A percentile compares a stretch with the other conserved stretches of the same genome.
Evolutionary conservation across 2,888 invertebrate genomes (phyloP).

Genomic region (Aspidapion aeneum): DNA sequence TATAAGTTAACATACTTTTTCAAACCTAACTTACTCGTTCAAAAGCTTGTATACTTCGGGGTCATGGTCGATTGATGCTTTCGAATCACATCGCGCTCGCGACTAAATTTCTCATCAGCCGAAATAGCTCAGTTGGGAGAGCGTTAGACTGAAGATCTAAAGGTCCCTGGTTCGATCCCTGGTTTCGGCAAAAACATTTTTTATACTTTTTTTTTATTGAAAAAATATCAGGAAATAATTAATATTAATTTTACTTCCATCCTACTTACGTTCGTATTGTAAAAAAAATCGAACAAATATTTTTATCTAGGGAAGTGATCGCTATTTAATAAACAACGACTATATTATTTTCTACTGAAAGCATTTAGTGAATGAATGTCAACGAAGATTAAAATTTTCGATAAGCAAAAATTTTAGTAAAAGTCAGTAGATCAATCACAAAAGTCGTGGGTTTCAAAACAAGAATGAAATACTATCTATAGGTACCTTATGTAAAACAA

Average conservation of each 20-base stretch:
- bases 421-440: neutral
- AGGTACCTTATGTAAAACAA: no score
- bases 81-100: neutral
- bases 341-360: neutral
- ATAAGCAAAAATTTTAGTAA: neutral
- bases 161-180: slow-evolving; percentile 70
- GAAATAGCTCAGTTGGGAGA: slow-evolving; percentile 81
- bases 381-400: neutral
- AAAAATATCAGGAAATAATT: neutral
- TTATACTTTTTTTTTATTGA: slow-evolving; percentile 12
- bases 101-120: slow-evolving; percentile 41
- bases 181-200: slow-evolving; percentile 56
- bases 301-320: no score
- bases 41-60: no score
- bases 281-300: neutral
- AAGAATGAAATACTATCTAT: no score
- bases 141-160: slow-evolving; percentile 74
- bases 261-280: neutral
- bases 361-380: neutral
- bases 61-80: no score
- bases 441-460: no score
- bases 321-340: no score
- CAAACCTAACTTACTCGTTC: no score
- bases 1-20: no score
- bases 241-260: no score